These are phyloP conservation scores for Drosophila seguyi DNA, from an alignment of 1,140 invertebrate species.

Conservation along the genomic window DNA sequence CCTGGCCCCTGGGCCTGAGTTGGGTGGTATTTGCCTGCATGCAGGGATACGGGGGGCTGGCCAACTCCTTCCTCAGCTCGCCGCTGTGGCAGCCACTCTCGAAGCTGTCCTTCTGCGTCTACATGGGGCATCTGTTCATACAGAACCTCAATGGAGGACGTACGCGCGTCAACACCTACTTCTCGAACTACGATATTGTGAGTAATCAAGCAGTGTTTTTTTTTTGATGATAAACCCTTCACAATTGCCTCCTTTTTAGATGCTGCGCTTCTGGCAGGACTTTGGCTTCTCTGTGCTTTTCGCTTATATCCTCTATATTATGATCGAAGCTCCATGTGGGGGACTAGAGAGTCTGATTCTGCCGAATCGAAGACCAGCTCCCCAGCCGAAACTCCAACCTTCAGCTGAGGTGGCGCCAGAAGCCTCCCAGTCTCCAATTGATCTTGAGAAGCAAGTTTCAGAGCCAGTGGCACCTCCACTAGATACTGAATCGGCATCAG, in stretches of 20 bases:
- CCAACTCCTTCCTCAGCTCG: constrained; percentile 85
- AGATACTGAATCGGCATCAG: not conserved
- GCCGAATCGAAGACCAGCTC: constrained; percentile 38
- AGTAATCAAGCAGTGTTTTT: not conserved
- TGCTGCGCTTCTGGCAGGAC: constrained; percentile 59
- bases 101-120: constrained; percentile 86
- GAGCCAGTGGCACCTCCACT: not conserved
- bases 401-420: not conserved
- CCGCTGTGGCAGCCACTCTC: constrained; percentile 86
- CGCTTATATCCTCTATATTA: constrained; percentile 46
- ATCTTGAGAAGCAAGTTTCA: constrained; percentile 26
- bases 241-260: constrained; percentile 1
- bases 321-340: constrained; percentile 52
- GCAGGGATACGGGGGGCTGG: constrained; percentile 87
- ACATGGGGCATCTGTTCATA: constrained; percentile 85
- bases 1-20: constrained; percentile 87
- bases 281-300: constrained; percentile 55
- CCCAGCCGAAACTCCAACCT: constrained; percentile 8
- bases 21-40: constrained; percentile 90
- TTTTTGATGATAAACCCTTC: not conserved
- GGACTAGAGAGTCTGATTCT: constrained; percentile 45
- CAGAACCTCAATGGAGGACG: constrained; percentile 55
- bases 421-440: not conserved
- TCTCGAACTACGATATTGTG: constrained; percentile 66
- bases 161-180: constrained; percentile 52